phyloP scores from a whole-genome alignment of 2,797 vertebrate species.

The Odontamblyopus rebecca region DNA sequence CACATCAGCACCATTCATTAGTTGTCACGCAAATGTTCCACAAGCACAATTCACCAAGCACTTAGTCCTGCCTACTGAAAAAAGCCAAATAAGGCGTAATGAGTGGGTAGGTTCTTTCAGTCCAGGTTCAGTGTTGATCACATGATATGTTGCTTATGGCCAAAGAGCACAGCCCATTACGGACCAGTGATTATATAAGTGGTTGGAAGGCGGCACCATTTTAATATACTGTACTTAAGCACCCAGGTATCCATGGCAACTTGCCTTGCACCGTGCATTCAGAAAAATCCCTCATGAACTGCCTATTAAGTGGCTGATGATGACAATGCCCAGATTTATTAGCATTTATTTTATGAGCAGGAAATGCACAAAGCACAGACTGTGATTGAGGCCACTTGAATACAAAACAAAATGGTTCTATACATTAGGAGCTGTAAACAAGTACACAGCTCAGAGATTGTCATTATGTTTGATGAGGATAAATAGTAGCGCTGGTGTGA shows the following conservation, averaged over 20 bases:
- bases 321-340: constrained; percentile 81
- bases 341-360: constrained; percentile 69
- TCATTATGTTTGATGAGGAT: constrained; percentile 14
- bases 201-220: constrained; percentile 76
- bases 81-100: constrained; percentile 58
- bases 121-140: constrained; percentile 58
- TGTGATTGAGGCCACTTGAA: constrained; percentile 49
- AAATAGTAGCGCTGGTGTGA: constrained; percentile 45
- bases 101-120: constrained; percentile 41
- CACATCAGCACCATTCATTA: constrained; percentile 38
- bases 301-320: constrained; percentile 82
- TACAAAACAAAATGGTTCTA: constrained; percentile 29
- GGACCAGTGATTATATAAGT: constrained; percentile 78
- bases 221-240: constrained; percentile 81
- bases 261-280: constrained; percentile 69
- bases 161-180: constrained; percentile 77
- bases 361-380: constrained; percentile 25
- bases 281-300: constrained; percentile 79
- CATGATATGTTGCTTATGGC: constrained; percentile 68
- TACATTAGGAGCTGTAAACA: constrained; percentile 32
- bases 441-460: constrained; percentile 1
- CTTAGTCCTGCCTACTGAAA: constrained; percentile 48
- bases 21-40: constrained; percentile 59
- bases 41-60: constrained; percentile 61
- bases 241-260: constrained; percentile 82